Evolutionary conservation across 2,113 vertebrate species (phyloP), one percentile per base, ranked within the genome.

Genomic region (Helogale parvula): DNA sequence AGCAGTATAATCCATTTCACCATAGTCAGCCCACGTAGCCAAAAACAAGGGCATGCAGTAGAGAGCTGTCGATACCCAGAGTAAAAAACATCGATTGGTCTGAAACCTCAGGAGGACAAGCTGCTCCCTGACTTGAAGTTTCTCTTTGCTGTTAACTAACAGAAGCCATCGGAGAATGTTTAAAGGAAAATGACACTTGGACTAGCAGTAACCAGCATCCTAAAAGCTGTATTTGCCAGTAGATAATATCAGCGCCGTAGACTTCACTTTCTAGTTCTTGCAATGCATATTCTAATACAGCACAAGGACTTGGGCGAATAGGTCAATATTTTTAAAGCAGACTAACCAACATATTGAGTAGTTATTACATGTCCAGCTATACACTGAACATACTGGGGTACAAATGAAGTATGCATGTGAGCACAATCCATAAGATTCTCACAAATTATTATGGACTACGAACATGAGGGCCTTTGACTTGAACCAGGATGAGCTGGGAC

Each of bases 61-160:
- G 87, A 95, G 97, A 97, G 88, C 7, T 88, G 93, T 95, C 97
- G 3, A 88, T 98, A 97, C 47, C 86, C 83, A 45, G 0, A 2
- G 97, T 92, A 95, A 95, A 96, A 86, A 77, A 9, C 93, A 98
- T 79, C 7, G 52, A 96, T 95, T 79, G 76, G 85, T 86, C 92
- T 81, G 13, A 97, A 95, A 68, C 35, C 94, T 96, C 94, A 19
- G 23, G 54, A 97, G 76, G 74, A 90, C 94, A 76, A 38, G 63
- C 54, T 11, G 72, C 93, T 90, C 21, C 11, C 1, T 54, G 90
- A 81, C 92, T 94, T 87, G 68, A 95, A 86, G 95, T 97, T 98
- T 94, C 77, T 68, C 77, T 96, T 85, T 54, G 66, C 60, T 94
- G 69, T 93, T 95, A 92, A 94, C 90, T 47, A 96, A 93, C 84